Base-by-base conservation (phyloP, 2,888 invertebrate species). In the Boloria selene region DNA sequence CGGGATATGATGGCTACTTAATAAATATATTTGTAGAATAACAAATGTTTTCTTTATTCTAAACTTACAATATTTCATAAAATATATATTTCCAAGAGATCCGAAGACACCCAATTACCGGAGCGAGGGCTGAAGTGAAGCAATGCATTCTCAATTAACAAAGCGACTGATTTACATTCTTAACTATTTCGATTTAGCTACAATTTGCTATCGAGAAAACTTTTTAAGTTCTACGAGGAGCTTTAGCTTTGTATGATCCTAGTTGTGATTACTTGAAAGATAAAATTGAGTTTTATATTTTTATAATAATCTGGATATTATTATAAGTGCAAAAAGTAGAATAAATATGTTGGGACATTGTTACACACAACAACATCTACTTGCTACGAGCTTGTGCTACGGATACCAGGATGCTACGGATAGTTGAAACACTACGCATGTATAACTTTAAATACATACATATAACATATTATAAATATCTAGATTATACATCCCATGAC, bases 131-230 rank as follows among this genome's bases (percentile, higher is more conserved):
- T 31, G 14, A 58, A 58, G 52, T 54, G 49, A 50, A 58, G 61
- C 66, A 44, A 67, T 59, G 66, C 53, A 42, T 56, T 58, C 50
- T 55, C 62, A 59, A 63, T 63, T 55, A 63, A 55, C 54, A 22
- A 54, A 55, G 62, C 62, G 51, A 44, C 44, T 53, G 26, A 67
- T 67, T 59, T 67, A 59, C 63, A 67, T 63, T 50, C 53, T 62
- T 67, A 67, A 63, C 67, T 63, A 67, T 67, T 67, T 44, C 50
- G 44, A 52, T 63, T 67, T 63, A 55, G 50, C 53, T 63, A 18
- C 59, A 61, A 55, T 63, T 62, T 62, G 50, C 60, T 54, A 55
- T 67, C 63, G 31, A 54, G 31, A n/a, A 45, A 45, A 58, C 50
- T 59, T 58, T 64, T 13, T 54, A 53, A 64, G 45, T 63, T 58